Evolutionary conservation across 2,113 vertebrate species (phyloP), one percentile per base, ranked within the genome.

Genomic region (Pterocles gutturalis): DNA sequence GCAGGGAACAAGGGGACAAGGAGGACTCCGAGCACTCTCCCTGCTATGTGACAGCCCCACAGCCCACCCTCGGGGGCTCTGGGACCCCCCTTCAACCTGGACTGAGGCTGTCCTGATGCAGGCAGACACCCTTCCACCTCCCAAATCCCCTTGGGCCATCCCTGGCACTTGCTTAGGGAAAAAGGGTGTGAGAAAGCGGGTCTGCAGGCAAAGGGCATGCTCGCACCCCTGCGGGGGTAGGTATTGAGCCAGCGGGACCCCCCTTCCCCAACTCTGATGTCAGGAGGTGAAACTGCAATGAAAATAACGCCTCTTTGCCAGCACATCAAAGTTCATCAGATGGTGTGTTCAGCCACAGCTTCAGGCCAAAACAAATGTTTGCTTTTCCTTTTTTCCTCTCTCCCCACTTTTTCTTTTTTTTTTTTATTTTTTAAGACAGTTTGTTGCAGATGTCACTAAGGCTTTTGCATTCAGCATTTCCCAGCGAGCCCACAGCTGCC

Each of bases 281-380:
- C 55, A 65, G 14, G 45, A 81, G 57, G 33, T 81, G 55, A 83
- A 94, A 76, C 60, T 87, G 72, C 51, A 90, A 64, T 43, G 48
- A 89, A 96, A 95, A 78, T 48, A 93, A 88, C 34, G 36, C 64
- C 67, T 90, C 46, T 75, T 89, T 4, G 7, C 64, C 83, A 92
- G 92, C 67, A 92, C 36, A 83, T 58, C 72, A 41, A 90, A 88
- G 83, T 71, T 83, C 90, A 94, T 78, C 36, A 66, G 33, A 89
- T 71, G 38, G 57, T 28, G 64, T 29, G 21, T 60, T 92, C 11
- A 2, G 83, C 25, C 67, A 6, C 69, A 94, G 65, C 33, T 90
- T 73, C 34, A 57, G 34, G 80, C 83, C 76, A 96, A 92, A 90
- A 62, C 46, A 89, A 96, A 87, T 3, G 4, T 87, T 94, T 96